These are phyloP conservation scores for Panulirus ornatus DNA, from an alignment of 1,140 invertebrate genomes.

Conservation along the genomic window DNA sequence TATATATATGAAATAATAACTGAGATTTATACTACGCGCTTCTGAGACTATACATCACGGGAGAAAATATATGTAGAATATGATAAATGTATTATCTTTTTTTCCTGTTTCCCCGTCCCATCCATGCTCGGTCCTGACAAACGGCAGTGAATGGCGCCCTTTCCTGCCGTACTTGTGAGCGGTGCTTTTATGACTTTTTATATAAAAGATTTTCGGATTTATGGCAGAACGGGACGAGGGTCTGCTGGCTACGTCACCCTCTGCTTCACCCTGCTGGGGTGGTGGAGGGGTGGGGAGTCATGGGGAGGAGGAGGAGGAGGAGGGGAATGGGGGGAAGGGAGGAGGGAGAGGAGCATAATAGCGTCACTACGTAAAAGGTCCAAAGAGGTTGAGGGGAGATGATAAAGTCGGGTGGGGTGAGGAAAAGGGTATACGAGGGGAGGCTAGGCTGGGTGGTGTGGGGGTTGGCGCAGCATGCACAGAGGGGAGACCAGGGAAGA, in stretches of 20 bases:
- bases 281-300: neutral
- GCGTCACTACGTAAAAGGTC: too few species aligned
- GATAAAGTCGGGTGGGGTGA: too few species aligned
- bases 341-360: neutral
- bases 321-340: neutral
- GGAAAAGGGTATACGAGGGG: neutral
- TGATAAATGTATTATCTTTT: too few species aligned
- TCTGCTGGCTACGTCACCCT: neutral
- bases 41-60: too few species aligned
- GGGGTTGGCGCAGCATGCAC: too few species aligned
- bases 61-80: too few species aligned
- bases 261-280: neutral
- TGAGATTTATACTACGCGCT: too few species aligned
- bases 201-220: slow-evolving; percentile 60
- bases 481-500: neutral
- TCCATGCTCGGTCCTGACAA: neutral
- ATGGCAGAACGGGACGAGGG: slow-evolving; percentile 37
- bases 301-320: neutral
- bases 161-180: slow-evolving; percentile 49
- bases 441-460: too few species aligned
- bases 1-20: too few species aligned
- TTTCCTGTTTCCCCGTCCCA: too few species aligned
- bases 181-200: slow-evolving; percentile 51
- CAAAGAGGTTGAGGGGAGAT: neutral
- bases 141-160: neutral